Evolutionary conservation across 2,113 vertebrate genomes (phyloP), one percentile per base, ranked within the genome.

Genomic region (Scomber scombrus): DNA sequence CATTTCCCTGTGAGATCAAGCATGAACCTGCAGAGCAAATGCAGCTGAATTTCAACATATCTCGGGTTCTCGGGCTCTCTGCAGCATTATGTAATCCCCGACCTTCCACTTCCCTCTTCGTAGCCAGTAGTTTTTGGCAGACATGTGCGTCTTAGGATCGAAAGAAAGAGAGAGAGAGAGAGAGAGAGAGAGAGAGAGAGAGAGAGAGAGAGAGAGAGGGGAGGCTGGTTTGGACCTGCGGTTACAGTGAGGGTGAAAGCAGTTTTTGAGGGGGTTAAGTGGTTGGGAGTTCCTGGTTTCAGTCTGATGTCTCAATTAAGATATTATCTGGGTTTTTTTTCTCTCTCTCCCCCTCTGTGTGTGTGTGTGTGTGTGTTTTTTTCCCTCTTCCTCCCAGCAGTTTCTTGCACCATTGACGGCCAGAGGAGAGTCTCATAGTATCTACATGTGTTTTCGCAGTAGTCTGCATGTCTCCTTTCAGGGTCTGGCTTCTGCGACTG

Each of bases 21-120:
- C 49, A 13, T 21, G 15, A 52, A 55, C 10, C 5, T 12, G 26
- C 4, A 52, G 11, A 11, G 19, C 11, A 19, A 23, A n/a, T 50
- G 13, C 19, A 18, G 21, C 10, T 52, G 8, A 23, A 15, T 67
- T 54, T 29, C 5, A 43, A 43, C 60, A 51, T 51, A 43, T 62
- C n/a, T n/a, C n/a, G n/a, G n/a, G 65, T 70, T 26, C 75, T 82
- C 75, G 65, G 65, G 58, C 81, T 78, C 79, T 81, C 84, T 68
- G 78, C 85, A 80, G 88, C 80, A 79, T 92, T 92, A 91, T 85
- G 90, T 90, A 91, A 93, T 92, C 85, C 45, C 85, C 69, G 52
- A 82, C 85, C 87, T 88, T 89, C 79, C 78, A 77, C 92, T 92
- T 92, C 88, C 87, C 87, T 85, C 78, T 86, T 85, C 54, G n/a